Percentiles rank a stretch among this genome's conserved stretches.
phyloP scores from a whole-genome alignment of 2,113 vertebrate species.

The Synodontis membranacea region DNA sequence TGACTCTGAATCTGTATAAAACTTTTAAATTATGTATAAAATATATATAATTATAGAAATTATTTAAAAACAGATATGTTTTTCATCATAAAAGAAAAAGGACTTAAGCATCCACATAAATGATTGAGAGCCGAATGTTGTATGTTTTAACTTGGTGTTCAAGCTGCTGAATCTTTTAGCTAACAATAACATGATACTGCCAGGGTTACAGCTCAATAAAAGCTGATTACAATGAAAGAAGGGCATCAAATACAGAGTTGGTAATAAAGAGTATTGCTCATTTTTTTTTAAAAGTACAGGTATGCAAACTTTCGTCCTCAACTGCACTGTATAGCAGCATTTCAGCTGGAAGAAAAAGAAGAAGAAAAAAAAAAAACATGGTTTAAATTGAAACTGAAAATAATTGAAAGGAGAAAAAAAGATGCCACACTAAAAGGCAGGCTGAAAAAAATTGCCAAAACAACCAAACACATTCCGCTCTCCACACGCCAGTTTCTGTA shows the following conservation, averaged over 20 bases:
- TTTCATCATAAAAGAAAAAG: not conserved
- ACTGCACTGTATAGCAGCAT: not conserved
- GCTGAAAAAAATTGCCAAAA: not conserved
- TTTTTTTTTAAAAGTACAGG: too few relatives aligned
- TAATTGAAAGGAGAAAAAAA: not conserved
- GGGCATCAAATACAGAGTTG: not conserved
- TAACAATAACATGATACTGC: not conserved
- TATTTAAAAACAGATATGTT: not conserved
- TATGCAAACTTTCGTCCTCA: constrained; percentile 3
- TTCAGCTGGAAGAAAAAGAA: not conserved
- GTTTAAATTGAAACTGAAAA: not conserved
- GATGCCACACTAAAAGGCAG: not conserved
- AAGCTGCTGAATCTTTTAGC: not conserved
- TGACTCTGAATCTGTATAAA: not conserved
- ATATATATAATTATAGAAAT: too few relatives aligned
- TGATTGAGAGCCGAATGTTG: not conserved
- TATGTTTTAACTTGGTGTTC: not conserved
- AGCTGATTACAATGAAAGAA: not conserved
- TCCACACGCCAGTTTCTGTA: constrained; percentile 63
- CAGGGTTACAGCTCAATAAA: not conserved
- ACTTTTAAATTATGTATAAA: too few relatives aligned
- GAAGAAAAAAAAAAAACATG: not conserved
- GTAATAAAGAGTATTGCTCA: not conserved
- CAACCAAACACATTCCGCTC: constrained; percentile 12
- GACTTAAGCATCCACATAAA: not conserved